These are phyloP conservation scores for Ceratothoa steindachneri DNA, from an alignment of 2,888 invertebrate species.

Conservation along the genomic window DNA sequence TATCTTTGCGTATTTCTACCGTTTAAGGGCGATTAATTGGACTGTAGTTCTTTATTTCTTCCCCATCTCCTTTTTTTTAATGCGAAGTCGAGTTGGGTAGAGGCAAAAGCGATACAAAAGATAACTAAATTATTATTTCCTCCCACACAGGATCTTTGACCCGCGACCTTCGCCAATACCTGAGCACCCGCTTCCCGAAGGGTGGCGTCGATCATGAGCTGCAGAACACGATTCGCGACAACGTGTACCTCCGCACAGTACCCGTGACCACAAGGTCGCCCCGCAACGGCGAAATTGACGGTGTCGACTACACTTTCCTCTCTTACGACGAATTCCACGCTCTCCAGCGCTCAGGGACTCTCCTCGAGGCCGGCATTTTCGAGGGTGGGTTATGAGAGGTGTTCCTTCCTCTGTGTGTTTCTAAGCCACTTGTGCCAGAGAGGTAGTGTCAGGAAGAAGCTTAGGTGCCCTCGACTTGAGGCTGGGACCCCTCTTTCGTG, in stretches of 20 bases:
- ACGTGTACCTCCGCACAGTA: conserved; percentile 62
- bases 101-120: too few species aligned
- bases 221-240: conserved; percentile 64
- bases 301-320: conserved; percentile 63
- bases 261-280: conserved; percentile 62
- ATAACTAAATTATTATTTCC: too few species aligned
- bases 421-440: too few species aligned
- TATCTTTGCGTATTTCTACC: too few species aligned
- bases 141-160: conserved; percentile 56
- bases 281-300: conserved; percentile 61
- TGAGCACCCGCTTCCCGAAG: conserved; percentile 60
- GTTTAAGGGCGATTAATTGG: too few species aligned
- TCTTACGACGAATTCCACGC: conserved; percentile 59
- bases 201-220: conserved; percentile 61
- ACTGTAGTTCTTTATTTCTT: too few species aligned
- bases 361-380: conserved; percentile 63
- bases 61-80: too few species aligned
- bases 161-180: conserved; percentile 58
- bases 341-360: conserved; percentile 59
- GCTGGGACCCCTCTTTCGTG: too few species aligned
- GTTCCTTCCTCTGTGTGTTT: conserved; percentile 6
- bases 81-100: too few species aligned
- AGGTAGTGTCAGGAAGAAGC: too few species aligned
- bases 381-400: conserved; percentile 56
- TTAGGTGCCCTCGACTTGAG: too few species aligned